Base-by-base conservation (phyloP, 2,797 vertebrate genomes). In the Peromyscus attwateri region DNA sequence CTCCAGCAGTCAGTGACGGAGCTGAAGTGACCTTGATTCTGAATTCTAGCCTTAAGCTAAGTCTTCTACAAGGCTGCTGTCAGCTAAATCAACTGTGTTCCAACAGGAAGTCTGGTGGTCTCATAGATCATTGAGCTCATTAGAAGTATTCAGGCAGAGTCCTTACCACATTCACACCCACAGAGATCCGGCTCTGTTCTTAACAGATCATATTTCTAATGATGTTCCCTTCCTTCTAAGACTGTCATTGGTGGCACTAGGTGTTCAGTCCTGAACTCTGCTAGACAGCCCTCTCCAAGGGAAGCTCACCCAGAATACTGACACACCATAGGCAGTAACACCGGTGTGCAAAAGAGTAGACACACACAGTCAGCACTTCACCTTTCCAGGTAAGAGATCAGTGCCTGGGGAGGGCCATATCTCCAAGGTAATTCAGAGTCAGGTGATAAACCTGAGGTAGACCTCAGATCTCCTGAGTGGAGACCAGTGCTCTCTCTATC, bases 181-280 rank as follows among this genome's bases (percentile, higher is more conserved):
- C 83, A 96, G 66, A 95, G 49, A 96, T 85, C 84, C 91, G 70
- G 80, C n/a, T 93, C 95, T 95, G 62, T 62, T 83, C 84, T 90
- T 91, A 71, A 46, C 29, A 91, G 93, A 57, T n/a, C 23, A 1
- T 66, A 37, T 95, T 96, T 82, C 91, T 95, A 83, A 76, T 29
- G 43, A 94, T 9, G 57, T 40, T 52, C 21, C 83, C 81, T 71
- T 76, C 73, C 81, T 71, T 76, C 73, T 77, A 71, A 95, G 79
- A 43, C 34, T 85, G 27, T 43, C 1, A 1, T 17, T 34, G 92
- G 62, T 46, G 40, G 82, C 55, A 46, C 29, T 66, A 57, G 55
- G 46, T 60, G 27, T 23, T 90, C 40, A 17, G 52, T 95, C 70
- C 91, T 49, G 87, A 92, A 49, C 87, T 46, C 34, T 2, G 55